Evolutionary conservation across 2,888 invertebrate genomes (phyloP).

Genomic region (Rhingia rostrata): DNA sequence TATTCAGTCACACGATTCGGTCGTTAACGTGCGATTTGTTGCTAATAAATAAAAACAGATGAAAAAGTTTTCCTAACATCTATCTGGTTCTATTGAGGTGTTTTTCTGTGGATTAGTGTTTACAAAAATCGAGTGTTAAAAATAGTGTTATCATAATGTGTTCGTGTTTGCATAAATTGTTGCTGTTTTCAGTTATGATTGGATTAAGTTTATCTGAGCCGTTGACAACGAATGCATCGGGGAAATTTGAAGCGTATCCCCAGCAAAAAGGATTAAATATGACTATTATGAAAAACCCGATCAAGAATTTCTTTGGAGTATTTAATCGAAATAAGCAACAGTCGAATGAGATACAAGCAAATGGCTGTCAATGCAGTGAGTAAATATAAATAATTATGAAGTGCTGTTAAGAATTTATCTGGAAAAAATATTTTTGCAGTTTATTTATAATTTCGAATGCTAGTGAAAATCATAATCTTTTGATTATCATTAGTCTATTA

Average conservation of each 20-base stretch:
- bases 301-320: constrained; percentile 85
- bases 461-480: too few species aligned
- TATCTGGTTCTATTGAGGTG: too few species aligned
- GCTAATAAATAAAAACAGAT: too few species aligned
- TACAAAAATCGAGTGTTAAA: constrained; percentile 2
- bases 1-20: constrained; percentile 33
- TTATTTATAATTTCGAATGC: neutral
- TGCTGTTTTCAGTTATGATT: constrained; percentile 50
- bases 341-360: neutral
- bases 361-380: constrained; percentile 59
- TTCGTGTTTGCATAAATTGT: constrained; percentile 38
- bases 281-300: constrained; percentile 78
- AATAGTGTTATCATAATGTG: constrained; percentile 55
- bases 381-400: constrained; percentile 10
- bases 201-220: constrained; percentile 46
- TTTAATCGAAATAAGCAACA: constrained; percentile 86
- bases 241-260: constrained; percentile 47
- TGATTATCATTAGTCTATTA: too few species aligned
- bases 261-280: constrained; percentile 67
- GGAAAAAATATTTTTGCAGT: neutral
- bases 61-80: too few species aligned
- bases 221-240: constrained; percentile 34
- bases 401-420: neutral
- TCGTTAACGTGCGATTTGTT: constrained; percentile 42
- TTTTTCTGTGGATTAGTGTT: constrained; percentile 2